Base-by-base conservation (phyloP, 2,888 invertebrate genomes). In the Drosophila differens region DNA sequence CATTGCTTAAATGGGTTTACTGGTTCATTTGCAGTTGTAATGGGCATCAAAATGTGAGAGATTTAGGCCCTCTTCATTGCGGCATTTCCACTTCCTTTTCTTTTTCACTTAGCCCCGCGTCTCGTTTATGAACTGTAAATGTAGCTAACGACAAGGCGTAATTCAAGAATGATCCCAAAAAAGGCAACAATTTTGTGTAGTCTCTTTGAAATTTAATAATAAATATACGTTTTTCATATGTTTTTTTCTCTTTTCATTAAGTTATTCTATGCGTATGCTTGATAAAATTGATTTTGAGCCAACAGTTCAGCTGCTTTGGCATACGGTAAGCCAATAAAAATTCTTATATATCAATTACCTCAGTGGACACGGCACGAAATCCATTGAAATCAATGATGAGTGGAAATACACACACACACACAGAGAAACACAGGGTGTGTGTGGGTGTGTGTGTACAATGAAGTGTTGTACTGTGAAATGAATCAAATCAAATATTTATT, bases 401-500 rank as follows among this genome's bases (percentile, higher is more conserved):
- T 70, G 65, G 51, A 54, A 44, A 53, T 41, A 28, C 60, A 32
- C 25, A 52, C 49, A 51, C 28, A 55, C 52, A 51, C 22, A 37
- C 19, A 25, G 19, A 55, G 14, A 14, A 4, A 47, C 2, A 47
- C 47, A 16, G 47, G 16, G 22, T 9, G 47, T 10, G 39, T 39
- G 19, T 16, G 35, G 5, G 35, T 19, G 10, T 14, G 35, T 63
- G 39, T 25, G 25, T 37, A 64, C 44, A 72, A 54, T 66, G 75
- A 37, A 58, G 35, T 63, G 64, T 41, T 58, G 63, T 47, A 44
- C 61, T 70, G 67, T 69, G 80, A 89, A 88, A 85, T 81, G 82
- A 90, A 90, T 87, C 90, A 87, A 87, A 87, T 87, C 87, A 87
- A 87, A 90, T 90, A 87, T 87, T 90, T 90, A 87, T 87, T 86